A percentile compares a stretch with the other conserved stretches of the same genome.
These are phyloP conservation scores for Lepidostoma basale DNA, from an alignment of 1,140 invertebrate genomes.

Conservation along the genomic window DNA sequence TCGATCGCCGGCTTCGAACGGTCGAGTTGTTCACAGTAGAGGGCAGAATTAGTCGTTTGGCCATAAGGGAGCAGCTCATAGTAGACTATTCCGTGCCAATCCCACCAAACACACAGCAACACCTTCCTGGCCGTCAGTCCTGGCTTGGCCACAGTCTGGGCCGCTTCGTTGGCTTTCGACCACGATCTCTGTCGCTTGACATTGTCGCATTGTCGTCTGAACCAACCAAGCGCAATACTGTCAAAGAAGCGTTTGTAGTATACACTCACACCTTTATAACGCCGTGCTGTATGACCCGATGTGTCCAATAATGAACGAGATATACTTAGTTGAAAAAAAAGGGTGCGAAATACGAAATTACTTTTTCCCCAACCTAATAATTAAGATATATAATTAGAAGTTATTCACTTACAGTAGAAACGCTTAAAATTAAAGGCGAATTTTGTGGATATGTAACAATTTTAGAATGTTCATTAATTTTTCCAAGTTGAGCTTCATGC, in stretches of 20 bases:
- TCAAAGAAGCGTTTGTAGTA: neutral
- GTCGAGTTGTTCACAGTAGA: constrained; percentile 5
- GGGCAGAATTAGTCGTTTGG: neutral
- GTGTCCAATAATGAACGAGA: neutral
- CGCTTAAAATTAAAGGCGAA: no score
- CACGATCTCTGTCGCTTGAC: constrained; percentile 10
- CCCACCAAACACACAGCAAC: constrained; percentile 7
- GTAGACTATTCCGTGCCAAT: constrained; percentile 14
- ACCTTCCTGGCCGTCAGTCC: constrained; percentile 6
- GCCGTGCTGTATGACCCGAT: neutral
- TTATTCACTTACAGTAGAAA: no score
- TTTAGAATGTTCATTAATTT: no score
- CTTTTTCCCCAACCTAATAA: no score
- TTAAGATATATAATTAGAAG: no score
- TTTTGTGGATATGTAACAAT: no score
- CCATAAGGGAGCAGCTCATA: neutral
- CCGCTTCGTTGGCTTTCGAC: neutral
- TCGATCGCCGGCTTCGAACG: constrained; percentile 5
- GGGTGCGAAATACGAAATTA: no score
- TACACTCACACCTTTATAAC: neutral
- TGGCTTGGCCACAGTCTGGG: constrained; percentile 3
- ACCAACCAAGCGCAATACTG: constrained; percentile 42
- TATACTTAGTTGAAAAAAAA: constrained; percentile 23
- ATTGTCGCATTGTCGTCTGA: constrained; percentile 11
- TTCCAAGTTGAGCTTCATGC: no score